Percentiles rank a stretch among this genome's conserved stretches.
Conservation (phyloP, 2,113 vertebrate species). For the Phalacrocorax carbo region DNA sequence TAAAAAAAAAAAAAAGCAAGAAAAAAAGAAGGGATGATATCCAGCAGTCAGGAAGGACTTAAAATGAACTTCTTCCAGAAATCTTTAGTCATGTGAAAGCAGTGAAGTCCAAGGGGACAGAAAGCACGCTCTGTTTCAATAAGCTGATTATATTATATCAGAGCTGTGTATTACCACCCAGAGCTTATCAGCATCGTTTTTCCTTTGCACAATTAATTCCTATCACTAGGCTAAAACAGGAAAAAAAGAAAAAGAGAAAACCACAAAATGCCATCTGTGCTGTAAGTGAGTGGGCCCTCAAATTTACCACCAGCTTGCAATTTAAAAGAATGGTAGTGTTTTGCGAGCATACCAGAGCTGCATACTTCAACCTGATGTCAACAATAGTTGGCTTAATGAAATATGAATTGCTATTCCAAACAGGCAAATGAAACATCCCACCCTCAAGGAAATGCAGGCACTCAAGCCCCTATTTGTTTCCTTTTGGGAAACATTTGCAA, state of each 20-base stretch:
- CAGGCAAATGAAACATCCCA: constrained; percentile 43
- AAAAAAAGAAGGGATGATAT: not conserved
- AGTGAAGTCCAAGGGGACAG: not conserved
- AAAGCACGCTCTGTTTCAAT: not conserved
- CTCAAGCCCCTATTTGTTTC: not conserved
- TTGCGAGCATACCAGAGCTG: constrained; percentile 12
- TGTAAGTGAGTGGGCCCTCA: constrained; percentile 50
- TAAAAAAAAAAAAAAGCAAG: not conserved
- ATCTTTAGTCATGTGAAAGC: not conserved
- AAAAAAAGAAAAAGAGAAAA: not conserved
- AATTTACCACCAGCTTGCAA: constrained; percentile 5
- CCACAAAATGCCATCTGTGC: constrained; percentile 37
- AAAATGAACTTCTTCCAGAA: not conserved
- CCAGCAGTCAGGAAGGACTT: not conserved
- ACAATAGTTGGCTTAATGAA: constrained; percentile 40
- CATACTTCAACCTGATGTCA: constrained; percentile 48
- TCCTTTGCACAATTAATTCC: constrained; percentile 37
- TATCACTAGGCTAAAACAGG: not conserved
- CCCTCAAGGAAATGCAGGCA: constrained; percentile 41
- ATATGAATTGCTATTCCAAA: constrained; percentile 11
- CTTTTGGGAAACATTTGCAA: not conserved
- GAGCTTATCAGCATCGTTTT: constrained; percentile 30
- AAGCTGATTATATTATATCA: not conserved
- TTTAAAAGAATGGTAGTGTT: constrained; percentile 44
- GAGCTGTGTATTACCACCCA: constrained; percentile 1